These are phyloP conservation scores for Clarias batrachus DNA, from an alignment of 2,113 vertebrate genomes.

Conservation along the genomic window DNA sequence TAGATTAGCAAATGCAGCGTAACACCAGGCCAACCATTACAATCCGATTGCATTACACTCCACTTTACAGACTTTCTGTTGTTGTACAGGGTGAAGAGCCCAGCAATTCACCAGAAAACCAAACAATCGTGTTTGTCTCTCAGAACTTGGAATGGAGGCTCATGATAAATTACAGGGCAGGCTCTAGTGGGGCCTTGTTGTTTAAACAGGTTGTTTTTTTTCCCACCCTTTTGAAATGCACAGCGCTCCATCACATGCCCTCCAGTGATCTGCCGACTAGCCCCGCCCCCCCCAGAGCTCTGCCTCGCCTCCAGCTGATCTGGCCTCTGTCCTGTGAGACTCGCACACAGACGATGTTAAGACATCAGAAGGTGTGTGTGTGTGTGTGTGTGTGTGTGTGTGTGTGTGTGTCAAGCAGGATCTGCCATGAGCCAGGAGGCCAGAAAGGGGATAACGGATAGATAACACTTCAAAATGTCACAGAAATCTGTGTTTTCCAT, in stretches of 20 bases:
- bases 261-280: background rate
- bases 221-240: conserved; percentile 34
- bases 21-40: conserved; percentile 11
- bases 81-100: background rate
- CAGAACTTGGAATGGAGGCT: background rate
- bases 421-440: conserved; percentile 44
- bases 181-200: conserved; percentile 2
- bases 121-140: conserved; percentile 8
- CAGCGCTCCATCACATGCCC: conserved; percentile 27
- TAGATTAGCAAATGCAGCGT: background rate
- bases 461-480: conserved; percentile 40
- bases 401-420: conserved; percentile 43
- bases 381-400: conserved; percentile 47
- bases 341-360: conserved; percentile 46
- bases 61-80: background rate
- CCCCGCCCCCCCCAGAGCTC: background rate
- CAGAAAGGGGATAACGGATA: conserved; percentile 50
- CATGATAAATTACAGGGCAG: conserved; percentile 29
- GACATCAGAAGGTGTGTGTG: conserved; percentile 55
- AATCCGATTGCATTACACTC: background rate
- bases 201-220: conserved; percentile 20
- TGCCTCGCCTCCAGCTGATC: conserved; percentile 27
- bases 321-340: conserved; percentile 21
- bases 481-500: background rate
- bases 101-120: background rate